Conservation (phyloP, 2,113 vertebrate species). For the Pteronura brasiliensis region DNA sequence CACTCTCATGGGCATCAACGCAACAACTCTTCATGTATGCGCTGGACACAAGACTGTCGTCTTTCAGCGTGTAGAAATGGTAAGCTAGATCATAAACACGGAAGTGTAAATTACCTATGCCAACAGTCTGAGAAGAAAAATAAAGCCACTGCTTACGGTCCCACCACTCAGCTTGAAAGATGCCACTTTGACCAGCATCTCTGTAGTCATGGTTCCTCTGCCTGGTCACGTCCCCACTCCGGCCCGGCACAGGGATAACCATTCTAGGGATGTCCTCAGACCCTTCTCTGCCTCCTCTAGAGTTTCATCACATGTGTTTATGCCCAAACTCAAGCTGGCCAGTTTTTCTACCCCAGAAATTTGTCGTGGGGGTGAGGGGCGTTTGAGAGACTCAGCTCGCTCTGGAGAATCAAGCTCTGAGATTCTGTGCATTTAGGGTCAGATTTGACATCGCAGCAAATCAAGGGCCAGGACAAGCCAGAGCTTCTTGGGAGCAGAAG, state of each 20-base stretch:
- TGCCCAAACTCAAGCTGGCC: not conserved
- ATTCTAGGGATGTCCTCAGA: not conserved
- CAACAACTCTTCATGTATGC: too few relatives aligned
- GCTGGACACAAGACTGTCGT: too few relatives aligned
- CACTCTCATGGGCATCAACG: too few relatives aligned
- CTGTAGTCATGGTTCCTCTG: not conserved
- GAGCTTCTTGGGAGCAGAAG: not conserved
- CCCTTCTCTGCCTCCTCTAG: not conserved
- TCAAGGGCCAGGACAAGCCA: not conserved
- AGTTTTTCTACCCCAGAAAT: not conserved
- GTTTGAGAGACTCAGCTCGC: not conserved
- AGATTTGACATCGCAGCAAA: not conserved
- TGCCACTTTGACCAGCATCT: not conserved
- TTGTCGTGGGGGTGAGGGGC: not conserved
- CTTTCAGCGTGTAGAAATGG: not conserved
- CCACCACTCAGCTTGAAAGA: too few relatives aligned
- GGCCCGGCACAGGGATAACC: not conserved
- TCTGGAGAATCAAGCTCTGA: not conserved
- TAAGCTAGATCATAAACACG: not conserved
- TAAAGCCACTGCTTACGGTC: not conserved
- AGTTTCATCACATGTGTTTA: not conserved
- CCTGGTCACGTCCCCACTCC: not conserved
- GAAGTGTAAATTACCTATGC: not conserved
- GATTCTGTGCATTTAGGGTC: not conserved
- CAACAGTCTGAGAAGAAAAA: not conserved